These are phyloP conservation scores for Petrocephalus schoutedeni DNA, from an alignment of 2,797 vertebrate species.

Conservation along the genomic window DNA sequence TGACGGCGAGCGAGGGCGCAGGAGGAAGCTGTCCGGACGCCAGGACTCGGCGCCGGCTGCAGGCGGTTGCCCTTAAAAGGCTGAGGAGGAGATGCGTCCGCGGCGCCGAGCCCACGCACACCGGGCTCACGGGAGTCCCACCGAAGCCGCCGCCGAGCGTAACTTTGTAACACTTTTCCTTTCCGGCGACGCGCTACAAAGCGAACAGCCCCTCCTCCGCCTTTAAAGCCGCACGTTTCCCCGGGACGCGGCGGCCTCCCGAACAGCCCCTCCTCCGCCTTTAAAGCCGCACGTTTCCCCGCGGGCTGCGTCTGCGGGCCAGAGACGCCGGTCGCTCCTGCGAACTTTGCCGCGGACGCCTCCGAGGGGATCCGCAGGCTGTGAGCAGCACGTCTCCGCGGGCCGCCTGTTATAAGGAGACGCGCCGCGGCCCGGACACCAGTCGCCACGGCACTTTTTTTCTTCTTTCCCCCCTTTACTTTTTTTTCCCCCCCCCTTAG, in stretches of 20 bases:
- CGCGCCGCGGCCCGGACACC: slow-evolving; percentile 43
- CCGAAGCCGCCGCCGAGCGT: slow-evolving; percentile 18
- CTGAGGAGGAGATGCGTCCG: slow-evolving; percentile 28
- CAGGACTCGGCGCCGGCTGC: slow-evolving; percentile 24
- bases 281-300: neutral
- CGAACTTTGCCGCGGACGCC: slow-evolving; percentile 42
- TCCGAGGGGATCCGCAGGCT: slow-evolving; percentile 36
- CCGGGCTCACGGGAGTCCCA: slow-evolving; percentile 21
- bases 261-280: neutral
- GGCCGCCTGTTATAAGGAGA: slow-evolving; percentile 50
- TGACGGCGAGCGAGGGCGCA: slow-evolving; percentile 35
- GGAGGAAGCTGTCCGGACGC: slow-evolving; percentile 20
- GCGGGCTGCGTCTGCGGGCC: slow-evolving; percentile 2
- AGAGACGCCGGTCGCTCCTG: neutral
- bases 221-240: too few relatives aligned
- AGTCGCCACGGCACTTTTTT: slow-evolving; percentile 52
- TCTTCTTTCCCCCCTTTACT: slow-evolving; percentile 53
- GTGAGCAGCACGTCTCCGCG: slow-evolving; percentile 46
- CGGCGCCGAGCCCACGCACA: too few relatives aligned
- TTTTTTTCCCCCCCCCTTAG: slow-evolving; percentile 37
- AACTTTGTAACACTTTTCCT: neutral
- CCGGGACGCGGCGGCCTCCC: slow-evolving; percentile 17
- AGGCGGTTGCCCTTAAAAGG: slow-evolving; percentile 39
- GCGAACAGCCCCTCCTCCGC: too few relatives aligned
- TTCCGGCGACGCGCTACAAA: neutral